phyloP scores from a whole-genome alignment of 2,797 vertebrate species.

The Schizopygopsis malacanthus region DNA sequence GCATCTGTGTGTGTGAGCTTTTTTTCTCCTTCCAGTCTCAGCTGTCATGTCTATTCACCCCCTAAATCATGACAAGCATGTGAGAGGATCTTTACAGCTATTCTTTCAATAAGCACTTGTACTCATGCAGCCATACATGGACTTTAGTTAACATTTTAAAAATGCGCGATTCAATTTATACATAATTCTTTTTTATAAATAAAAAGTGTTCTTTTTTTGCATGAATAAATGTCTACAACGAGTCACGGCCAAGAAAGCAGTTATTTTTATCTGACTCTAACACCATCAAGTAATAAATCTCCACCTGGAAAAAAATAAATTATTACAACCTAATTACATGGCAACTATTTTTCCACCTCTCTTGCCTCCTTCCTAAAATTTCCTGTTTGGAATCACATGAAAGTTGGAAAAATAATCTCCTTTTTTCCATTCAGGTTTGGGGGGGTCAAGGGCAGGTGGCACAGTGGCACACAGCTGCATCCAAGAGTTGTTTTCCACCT shows the following conservation, averaged over 20 bases:
- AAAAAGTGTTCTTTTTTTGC: not conserved
- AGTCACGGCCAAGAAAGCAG: conserved; percentile 1
- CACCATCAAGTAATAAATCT: conserved; percentile 33
- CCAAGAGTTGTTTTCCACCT: conserved; percentile 54
- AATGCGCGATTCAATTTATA: not conserved
- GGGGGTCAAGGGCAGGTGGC: conserved; percentile 59
- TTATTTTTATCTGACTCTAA: conserved; percentile 27
- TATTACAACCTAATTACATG: conserved; percentile 37
- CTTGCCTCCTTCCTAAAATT: conserved; percentile 56
- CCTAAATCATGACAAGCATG: conserved; percentile 50
- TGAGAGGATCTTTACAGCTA: conserved; percentile 37
- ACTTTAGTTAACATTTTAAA: not conserved
- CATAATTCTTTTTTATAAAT: not conserved
- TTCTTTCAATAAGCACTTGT: conserved; percentile 11
- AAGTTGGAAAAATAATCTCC: conserved; percentile 54
- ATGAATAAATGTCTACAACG: not conserved
- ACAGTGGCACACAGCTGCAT: conserved; percentile 59
- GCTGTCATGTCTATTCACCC: conserved; percentile 56
- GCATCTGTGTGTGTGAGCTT: conserved; percentile 31
- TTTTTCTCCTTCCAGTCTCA: conserved; percentile 23
- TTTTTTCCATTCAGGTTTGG: conserved; percentile 48
- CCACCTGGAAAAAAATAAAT: conserved; percentile 20
- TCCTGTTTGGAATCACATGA: conserved; percentile 61
- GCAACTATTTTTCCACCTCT: conserved; percentile 46
- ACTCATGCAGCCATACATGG: not conserved